A percentile compares a stretch with the other conserved stretches of the same genome.
phyloP scores from a whole-genome alignment of 2,888 invertebrate species.

The Drosophila phalerata region DNA sequence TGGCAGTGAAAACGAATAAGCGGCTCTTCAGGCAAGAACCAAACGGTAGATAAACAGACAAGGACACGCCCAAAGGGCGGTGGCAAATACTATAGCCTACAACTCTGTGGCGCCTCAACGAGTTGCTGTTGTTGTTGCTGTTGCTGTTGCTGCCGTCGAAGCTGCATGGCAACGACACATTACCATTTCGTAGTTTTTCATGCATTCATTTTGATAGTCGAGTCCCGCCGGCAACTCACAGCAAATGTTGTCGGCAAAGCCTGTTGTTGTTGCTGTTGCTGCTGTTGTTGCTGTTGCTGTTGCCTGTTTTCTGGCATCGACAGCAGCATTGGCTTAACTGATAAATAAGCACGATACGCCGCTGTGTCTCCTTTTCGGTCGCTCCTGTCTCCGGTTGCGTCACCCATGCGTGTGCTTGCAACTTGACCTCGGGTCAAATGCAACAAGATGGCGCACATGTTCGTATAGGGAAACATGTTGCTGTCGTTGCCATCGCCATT shows the following conservation, averaged over 20 bases:
- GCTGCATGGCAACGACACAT: slow-evolving; percentile 69
- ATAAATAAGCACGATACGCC: slow-evolving; percentile 62
- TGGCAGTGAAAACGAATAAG: slow-evolving; percentile 65
- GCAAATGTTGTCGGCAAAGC: slow-evolving; percentile 56
- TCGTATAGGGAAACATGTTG: slow-evolving; percentile 14
- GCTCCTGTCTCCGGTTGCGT: slow-evolving; percentile 44
- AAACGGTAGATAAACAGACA: slow-evolving; percentile 66
- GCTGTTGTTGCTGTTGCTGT: slow-evolving; percentile 3
- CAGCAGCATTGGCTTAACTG: slow-evolving; percentile 58
- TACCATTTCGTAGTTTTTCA: slow-evolving; percentile 77
- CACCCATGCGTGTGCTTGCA: slow-evolving; percentile 42
- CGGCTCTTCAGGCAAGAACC: slow-evolving; percentile 48
- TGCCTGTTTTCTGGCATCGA: slow-evolving; percentile 22
- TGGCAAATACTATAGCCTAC: slow-evolving; percentile 35
- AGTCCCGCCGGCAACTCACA: slow-evolving; percentile 49
- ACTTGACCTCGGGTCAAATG: slow-evolving; percentile 78
- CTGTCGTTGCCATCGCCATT: slow-evolving; percentile 5
- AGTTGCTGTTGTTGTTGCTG: slow-evolving; percentile 33
- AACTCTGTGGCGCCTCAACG: slow-evolving; percentile 38
- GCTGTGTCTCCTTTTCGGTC: slow-evolving; percentile 29
- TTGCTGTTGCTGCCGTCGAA: slow-evolving; percentile 32
- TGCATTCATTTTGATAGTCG: slow-evolving; percentile 75
- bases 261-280: not conserved
- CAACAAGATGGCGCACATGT: slow-evolving; percentile 69
- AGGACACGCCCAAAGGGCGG: slow-evolving; percentile 44